Evolutionary conservation across 1,140 invertebrate genomes (phyloP), one percentile per base, ranked within the genome.

Genomic region (Marisa cornuarietis): DNA sequence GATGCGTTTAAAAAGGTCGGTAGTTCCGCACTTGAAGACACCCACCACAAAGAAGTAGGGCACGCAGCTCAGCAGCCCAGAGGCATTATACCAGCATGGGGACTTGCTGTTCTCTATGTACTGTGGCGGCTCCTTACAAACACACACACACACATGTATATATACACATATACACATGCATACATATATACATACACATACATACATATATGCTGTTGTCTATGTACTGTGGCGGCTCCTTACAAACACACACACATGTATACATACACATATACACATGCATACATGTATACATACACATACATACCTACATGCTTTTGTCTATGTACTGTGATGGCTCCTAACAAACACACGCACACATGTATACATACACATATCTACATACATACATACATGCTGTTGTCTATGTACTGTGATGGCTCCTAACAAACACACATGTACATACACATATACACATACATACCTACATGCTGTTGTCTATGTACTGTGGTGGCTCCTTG

Each of bases 21-120:
- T 83, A 18, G 84, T 85, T 2, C 80, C 84, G 63, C 75, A 78
- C 69, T 85, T 85, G 16, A 80, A 80, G 24, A 80, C 79, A 58
- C 84, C 84, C 78, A 83, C 63, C 73, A 85, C 49, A 63, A 80
- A 83, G 62, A 85, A 85, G 71, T 85, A 85, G 7, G 84, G 84
- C 14, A 85, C 20, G 78, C 84, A 85, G 9, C 42, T 80, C 20
- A 82, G 62, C 42, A 65, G 62, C 10, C 74, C 74, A 13, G 65
- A 24, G 16, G 52, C 2, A 9, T 76, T 61, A 61, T 76, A 66
- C 74, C 74, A 76, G 62, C 74, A 76, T 5, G 74, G 74, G 7
- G 74, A 49, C 74, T 66, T 76, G 74, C 14, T 49, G 74, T 49
- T 76, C 20, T 49, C 31, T 7, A 65, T 0, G 62, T 76, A 76